Base-by-base conservation (phyloP, 2,888 invertebrate genomes). In the Osmoderma eremita region DNA sequence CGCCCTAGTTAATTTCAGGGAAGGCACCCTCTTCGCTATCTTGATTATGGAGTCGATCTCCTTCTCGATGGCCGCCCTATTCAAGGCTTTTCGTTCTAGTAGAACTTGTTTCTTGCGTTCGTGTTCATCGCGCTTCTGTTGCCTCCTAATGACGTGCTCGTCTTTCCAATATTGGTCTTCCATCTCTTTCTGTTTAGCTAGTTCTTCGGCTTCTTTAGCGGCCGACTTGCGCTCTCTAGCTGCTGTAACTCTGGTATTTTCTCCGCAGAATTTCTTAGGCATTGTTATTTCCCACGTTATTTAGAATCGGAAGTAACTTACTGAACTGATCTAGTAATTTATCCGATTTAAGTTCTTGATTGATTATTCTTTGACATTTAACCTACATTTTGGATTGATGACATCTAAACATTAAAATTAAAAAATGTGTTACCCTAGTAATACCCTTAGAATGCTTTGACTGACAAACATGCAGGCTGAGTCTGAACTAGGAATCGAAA, bases 191-290 rank as follows among this genome's bases (percentile, higher is more conserved):
- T 87, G 86, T 76, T 87, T 87, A 77, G 91, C 84, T 3, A 84
- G 84, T 49, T 80, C 82, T 67, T 87, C 87, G 4, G 87, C 92
- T 74, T 89, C 90, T 79, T 93, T 91, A 0, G 84, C 88, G 50
- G 92, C 91, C 70, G 92, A 92, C 83, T 97, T 97, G 24, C 97
- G 87, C 58, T 93, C 95, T 68, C 91, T 87, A 0, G 98, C 97
- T 71, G 91, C 95, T 4, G 89, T 91, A 30, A 98, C 94, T 84
- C 99, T 99, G 49, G 92, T 90, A 81, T 98, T 98, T 79, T 94
- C 95, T 39, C 94, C 94, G 67, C 89, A 88, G 79, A 95, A 95
- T 84, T 98, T 98, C 83, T 98, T 98, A 39, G 98, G 98, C 98
- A 98, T 98, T 18, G 36, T 13, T 2, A 30, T 2, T 30, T 30